A percentile compares a stretch with the other conserved stretches of the same genome.
Conservation (phyloP, 2,113 vertebrate species). For the Onychostruthus taczanowskii region DNA sequence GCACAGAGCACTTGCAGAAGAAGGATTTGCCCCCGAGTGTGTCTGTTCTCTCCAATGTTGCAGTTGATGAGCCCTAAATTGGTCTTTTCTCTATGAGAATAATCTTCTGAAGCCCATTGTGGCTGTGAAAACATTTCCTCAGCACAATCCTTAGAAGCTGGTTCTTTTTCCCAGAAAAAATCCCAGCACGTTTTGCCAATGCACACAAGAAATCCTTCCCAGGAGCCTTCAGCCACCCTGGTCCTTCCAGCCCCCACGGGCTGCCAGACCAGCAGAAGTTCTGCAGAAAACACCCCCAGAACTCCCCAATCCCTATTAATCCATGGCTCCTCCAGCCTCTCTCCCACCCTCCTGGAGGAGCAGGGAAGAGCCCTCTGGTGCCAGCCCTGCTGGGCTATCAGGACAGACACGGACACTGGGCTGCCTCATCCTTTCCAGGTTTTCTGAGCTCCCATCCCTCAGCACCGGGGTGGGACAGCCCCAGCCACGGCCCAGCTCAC, state of each 20-base stretch:
- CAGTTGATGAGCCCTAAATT: neutral
- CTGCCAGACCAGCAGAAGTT: neutral
- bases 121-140: neutral
- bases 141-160: fast-evolving
- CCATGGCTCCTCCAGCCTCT: fast-evolving
- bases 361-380: fast-evolving
- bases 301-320: fast-evolving
- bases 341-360: neutral
- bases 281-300: neutral
- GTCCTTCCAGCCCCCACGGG: neutral
- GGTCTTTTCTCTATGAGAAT: neutral
- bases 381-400: neutral
- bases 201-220: neutral
- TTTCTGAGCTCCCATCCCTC: neutral
- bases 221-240: neutral
- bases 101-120: fast-evolving
- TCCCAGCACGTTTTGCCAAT: neutral
- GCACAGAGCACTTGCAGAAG: neutral
- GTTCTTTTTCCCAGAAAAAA: neutral
- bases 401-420: neutral
- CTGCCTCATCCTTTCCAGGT: neutral
- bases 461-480: fast-evolving
- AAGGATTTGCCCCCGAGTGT: neutral
- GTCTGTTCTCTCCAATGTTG: neutral
- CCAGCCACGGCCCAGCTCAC: neutral